phyloP scores from a whole-genome alignment of 2,113 vertebrate species.

The Rhinichthys klamathensis region DNA sequence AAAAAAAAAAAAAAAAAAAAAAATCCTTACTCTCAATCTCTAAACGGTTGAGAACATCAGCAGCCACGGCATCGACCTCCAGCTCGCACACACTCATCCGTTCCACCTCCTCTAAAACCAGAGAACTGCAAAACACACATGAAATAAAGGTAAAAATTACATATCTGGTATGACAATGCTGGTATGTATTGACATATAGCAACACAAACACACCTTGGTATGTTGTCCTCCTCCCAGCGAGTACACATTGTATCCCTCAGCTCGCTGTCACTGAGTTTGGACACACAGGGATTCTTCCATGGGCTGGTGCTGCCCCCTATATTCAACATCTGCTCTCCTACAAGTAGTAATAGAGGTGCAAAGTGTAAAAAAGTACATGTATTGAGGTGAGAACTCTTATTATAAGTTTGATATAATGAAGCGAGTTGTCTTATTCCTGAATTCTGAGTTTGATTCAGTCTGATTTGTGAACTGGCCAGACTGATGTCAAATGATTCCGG shows the following conservation, averaged over 20 bases:
- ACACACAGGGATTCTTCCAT: conserved; percentile 66
- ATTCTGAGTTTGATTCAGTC: no score
- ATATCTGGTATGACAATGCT: not conserved
- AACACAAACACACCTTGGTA: conserved; percentile 70
- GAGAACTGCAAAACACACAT: conserved; percentile 78
- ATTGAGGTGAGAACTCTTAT: not conserved
- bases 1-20: not conserved
- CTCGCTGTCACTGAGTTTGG: conserved; percentile 77
- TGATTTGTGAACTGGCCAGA: no score
- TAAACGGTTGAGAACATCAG: conserved; percentile 92
- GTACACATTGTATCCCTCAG: conserved; percentile 66
- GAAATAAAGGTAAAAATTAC: not conserved
- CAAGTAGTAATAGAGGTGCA: not conserved
- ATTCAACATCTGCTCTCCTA: conserved; percentile 38
- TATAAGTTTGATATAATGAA: not conserved
- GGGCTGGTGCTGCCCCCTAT: conserved; percentile 48
- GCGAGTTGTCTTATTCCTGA: no score
- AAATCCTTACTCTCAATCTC: conserved; percentile 89
- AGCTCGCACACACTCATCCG: conserved; percentile 96
- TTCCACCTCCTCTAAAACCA: conserved; percentile 86
- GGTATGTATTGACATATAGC: not conserved
- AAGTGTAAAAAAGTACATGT: not conserved
- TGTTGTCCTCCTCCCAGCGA: conserved; percentile 44
- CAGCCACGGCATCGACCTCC: conserved; percentile 96
- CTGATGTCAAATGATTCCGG: no score